Conservation (phyloP, 2,113 vertebrate species). For the Talpa occidentalis region DNA sequence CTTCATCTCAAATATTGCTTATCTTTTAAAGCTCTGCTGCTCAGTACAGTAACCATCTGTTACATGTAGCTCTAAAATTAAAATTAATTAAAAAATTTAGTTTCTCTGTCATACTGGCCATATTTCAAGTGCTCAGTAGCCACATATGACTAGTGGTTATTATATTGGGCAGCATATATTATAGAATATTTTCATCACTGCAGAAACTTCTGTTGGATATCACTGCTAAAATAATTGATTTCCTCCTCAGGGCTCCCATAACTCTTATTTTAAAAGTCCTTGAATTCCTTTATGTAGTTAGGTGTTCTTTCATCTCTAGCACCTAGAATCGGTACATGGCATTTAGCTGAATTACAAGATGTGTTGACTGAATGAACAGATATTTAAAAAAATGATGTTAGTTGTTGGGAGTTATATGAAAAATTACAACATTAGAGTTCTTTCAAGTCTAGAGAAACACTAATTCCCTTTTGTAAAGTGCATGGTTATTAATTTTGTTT, state of each 20-base stretch:
- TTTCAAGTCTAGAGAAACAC: conserved; percentile 32
- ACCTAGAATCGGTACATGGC: neutral
- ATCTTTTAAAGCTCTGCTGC: neutral
- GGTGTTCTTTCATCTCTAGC: neutral
- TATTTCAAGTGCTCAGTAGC: neutral
- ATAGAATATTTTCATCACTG: conserved; percentile 17
- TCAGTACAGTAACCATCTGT: neutral
- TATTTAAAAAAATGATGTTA: neutral
- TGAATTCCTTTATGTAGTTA: neutral
- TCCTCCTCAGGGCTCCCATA: conserved; percentile 27
- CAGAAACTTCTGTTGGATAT: neutral
- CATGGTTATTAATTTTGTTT: neutral
- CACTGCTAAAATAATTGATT: conserved; percentile 13
- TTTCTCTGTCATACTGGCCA: neutral
- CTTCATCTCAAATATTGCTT: conserved; percentile 11
- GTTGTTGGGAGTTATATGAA: neutral
- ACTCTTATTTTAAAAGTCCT: neutral
- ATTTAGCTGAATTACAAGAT: conserved; percentile 37
- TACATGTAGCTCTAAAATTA: conserved; percentile 22
- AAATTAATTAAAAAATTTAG: conserved; percentile 6
- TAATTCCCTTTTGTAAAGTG: conserved; percentile 44
- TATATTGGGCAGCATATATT: neutral
- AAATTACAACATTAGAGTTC: neutral
- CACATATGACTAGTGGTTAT: neutral
- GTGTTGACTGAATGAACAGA: conserved; percentile 19